Evolutionary conservation across 2,113 vertebrate genomes (phyloP).

Genomic region (Carassius gibelio): DNA sequence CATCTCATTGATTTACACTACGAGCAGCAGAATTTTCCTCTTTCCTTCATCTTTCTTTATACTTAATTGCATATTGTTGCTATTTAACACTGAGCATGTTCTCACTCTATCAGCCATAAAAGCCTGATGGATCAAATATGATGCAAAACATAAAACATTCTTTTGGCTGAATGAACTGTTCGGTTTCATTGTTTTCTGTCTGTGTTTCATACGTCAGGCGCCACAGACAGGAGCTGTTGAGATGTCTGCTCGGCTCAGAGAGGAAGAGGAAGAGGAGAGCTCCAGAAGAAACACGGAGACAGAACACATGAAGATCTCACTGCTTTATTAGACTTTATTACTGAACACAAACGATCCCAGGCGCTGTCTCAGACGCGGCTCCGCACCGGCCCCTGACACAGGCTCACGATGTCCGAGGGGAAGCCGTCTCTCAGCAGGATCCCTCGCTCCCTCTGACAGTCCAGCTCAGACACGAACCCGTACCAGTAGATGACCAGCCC

Average conservation of each 20-base stretch:
- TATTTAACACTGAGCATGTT: background rate
- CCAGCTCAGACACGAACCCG: constrained; percentile 93
- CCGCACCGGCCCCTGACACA: constrained; percentile 73
- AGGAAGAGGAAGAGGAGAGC: background rate
- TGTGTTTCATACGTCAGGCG: constrained; percentile 35
- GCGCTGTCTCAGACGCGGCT: constrained; percentile 26
- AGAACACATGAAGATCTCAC: background rate
- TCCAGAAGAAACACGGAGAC: background rate
- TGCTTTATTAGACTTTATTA: background rate
- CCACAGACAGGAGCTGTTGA: no score
- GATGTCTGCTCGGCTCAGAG: no score
- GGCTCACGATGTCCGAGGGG: constrained; percentile 90
- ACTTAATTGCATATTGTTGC: background rate
- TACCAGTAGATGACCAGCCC: constrained; percentile 99
- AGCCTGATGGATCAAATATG: no score
- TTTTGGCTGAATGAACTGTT: background rate
- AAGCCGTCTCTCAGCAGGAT: constrained; percentile 95
- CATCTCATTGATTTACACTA: background rate
- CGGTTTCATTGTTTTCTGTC: background rate
- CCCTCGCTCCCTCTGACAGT: constrained; percentile 92
- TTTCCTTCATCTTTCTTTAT: background rate
- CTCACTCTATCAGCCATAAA: background rate
- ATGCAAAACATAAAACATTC: background rate
- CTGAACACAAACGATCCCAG: background rate
- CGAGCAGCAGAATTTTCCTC: background rate